phyloP scores from a whole-genome alignment of 2,113 vertebrate species.

The cat (Felis catus) region F.catus_Fca126_mat1.0 CM031412.1:3751501-3752000 shows the following conservation, averaged over 20 bases:
- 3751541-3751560: not conserved
- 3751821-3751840: too few species aligned
- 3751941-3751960: too few species aligned
- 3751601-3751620: not conserved
- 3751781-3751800: too few species aligned
- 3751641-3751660: not conserved
- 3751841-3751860: too few species aligned
- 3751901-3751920: too few species aligned
- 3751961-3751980: too few species aligned
- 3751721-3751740: not conserved
- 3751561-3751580: not conserved
- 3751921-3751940: too few species aligned
- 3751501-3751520: not conserved
- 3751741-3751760: not conserved
- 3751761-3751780: not conserved
- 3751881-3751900: too few species aligned
- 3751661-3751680: not conserved
- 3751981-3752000: too few species aligned
- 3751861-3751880: too few species aligned
- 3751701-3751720: not conserved
- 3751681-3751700: not conserved
- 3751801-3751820: too few species aligned
- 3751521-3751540: not conserved
- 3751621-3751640: not conserved
- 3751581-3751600: not conserved